Evolutionary conservation across 2,113 vertebrate species (phyloP), one percentile per base, ranked within the genome.

Genomic region (Sterna hirundo): DNA sequence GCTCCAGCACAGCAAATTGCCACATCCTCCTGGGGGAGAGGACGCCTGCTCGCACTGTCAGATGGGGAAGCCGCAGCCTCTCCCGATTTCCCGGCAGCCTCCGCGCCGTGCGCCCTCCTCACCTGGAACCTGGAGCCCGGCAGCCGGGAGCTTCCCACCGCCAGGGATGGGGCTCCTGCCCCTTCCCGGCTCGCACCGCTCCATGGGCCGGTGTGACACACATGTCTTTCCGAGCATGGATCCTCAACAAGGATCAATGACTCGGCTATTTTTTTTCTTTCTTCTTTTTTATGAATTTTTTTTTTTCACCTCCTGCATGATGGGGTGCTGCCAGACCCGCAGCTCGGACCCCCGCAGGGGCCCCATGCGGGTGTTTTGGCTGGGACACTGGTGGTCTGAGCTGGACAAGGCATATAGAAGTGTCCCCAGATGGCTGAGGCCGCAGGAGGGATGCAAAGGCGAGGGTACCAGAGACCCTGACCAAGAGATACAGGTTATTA

Each of bases 11-110:
- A 74, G 92, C 76, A 83, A 94, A 93, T 62, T 92, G 88, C 81
- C 83, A 71, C 57, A 52, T 88, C n/a, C 77, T 86, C 88, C 30
- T 62, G 46, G 52, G 60, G 52, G 27, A 82, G 57, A 60, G 40
- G 82, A 83, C 0, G 34, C 52, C 74, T 34, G 74, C 65, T 54
- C 0, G 0, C 0, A 1, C 61, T 49, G 44, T 20, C 0, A 0
- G 47, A 32, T 1, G 7, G 54, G 40, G 38, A 74, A 69, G 26
- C 34, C 16, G 0, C 32, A 60, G 89, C 62, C 51, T 51, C 36
- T 77, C 72, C 88, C 20, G 1, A 0, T 27, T 88, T 22, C 36
- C 0, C 0, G 30, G 47, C 65, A 10, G 15, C 47, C 52, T 62
- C 81, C 0, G 1, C 0, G 0, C 40, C 5, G 1, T 57, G 65